Conservation (phyloP, 1,140 invertebrate species). For the Nephila pilipes region DNA sequence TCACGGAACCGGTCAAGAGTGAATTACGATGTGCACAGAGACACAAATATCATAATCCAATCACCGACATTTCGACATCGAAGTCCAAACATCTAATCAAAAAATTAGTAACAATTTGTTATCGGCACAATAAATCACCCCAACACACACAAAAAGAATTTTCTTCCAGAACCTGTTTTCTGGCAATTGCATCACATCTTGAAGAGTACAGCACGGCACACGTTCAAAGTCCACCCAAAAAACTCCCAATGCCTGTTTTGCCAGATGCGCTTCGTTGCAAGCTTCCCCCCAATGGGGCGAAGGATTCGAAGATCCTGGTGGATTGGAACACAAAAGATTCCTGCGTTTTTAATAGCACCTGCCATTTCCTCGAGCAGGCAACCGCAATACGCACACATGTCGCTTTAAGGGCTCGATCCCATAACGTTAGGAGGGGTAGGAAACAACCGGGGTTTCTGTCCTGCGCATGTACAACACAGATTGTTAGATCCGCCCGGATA, state of each 20-base stretch:
- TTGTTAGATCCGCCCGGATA: neutral
- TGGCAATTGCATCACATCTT: neutral
- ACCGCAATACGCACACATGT: constrained; percentile 30
- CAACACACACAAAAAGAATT: neutral
- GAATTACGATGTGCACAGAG: neutral
- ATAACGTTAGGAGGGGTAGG: constrained; percentile 11
- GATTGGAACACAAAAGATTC: constrained; percentile 32
- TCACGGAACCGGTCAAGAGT: too few relatives aligned
- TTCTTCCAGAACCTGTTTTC: neutral
- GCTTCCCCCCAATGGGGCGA: neutral
- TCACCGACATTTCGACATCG: neutral
- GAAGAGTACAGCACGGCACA: neutral
- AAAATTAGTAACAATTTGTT: constrained; percentile 10
- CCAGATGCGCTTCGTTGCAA: constrained; percentile 14
- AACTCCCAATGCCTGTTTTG: neutral
- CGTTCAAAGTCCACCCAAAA: neutral
- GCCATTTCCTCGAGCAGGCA: constrained; percentile 43
- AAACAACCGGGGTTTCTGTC: neutral
- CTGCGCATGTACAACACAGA: neutral
- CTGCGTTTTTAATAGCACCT: constrained; percentile 36
- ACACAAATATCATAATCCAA: neutral
- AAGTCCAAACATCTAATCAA: neutral
- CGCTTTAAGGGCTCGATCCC: neutral
- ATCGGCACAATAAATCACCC: neutral
- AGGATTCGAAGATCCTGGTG: neutral